Evolutionary conservation across 2,797 vertebrate species (phyloP), one percentile per base, ranked within the genome.

Genomic region (Neostethus bicornis): DNA sequence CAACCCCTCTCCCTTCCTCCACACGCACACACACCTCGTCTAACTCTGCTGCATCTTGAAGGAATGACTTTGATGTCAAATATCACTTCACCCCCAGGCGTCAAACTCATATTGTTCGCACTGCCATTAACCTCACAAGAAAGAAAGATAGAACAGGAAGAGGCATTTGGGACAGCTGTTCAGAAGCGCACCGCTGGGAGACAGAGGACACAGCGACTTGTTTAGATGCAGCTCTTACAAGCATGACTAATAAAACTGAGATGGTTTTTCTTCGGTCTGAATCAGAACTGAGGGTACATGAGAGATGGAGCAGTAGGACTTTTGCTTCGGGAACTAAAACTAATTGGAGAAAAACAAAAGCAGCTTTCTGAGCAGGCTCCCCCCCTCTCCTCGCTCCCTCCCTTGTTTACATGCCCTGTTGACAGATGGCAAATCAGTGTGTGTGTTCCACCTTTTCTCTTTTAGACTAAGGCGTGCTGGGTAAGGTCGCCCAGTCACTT

Each of bases 351-450:
- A 63, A 76, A 69, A 56, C 25, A 76, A 71, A 67, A 34, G n/a
- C 43, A 31, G 52, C 41, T 67, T 62, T 62, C 13, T 5, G 51
- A 65, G 61, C 47, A 17, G 37, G 17, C 38, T 20, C 17, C 38
- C 61, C 49, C 50, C 41, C 19, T 61, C 41, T 48, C 44, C 26
- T 26, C 37, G 26, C 66, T 41, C 42, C 41, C 58, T 61, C 44
- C 13, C 50, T 55, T 38, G 32, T 46, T 46, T 12, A 55, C 57
- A 46, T 61, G 49, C 56, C 64, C 74, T 55, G 46, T 60, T 81
- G 81, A 78, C 86, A 90, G 88, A 89, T 89, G 87, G 89, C 50
- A n/a, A 63, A 73, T 55, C 84, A 86, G 86, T 85, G 77, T 88
- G 87, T 74, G 84, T 85, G 80, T 84, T 84, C 84, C 79, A 85